Evolutionary conservation across 2,797 vertebrate genomes (phyloP).

Genomic region (Antrozous pallidus): DNA sequence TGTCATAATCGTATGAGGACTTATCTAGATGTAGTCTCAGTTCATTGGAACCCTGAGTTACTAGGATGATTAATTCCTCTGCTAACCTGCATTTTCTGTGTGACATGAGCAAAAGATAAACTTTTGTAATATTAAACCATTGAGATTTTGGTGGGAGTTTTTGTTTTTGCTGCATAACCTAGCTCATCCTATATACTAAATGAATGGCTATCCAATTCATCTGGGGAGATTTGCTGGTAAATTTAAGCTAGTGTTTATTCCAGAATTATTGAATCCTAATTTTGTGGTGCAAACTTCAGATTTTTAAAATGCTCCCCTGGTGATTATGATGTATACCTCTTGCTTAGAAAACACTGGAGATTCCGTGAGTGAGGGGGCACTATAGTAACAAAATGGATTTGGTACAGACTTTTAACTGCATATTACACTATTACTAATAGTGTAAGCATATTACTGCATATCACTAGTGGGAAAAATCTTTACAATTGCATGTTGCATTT

Average conservation of each 20-base stretch:
- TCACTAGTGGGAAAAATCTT: background rate
- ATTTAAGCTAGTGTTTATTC: background rate
- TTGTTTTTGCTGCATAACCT: background rate
- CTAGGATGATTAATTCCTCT: background rate
- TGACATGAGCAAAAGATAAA: background rate
- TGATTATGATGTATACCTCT: background rate
- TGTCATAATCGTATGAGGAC: background rate
- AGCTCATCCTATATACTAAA: background rate
- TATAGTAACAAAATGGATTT: background rate
- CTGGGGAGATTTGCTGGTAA: background rate
- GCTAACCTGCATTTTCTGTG: background rate
- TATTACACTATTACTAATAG: too few relatives aligned
- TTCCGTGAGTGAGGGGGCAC: background rate
- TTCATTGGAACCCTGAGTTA: background rate
- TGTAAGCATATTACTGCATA: too few relatives aligned
- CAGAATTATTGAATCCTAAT: background rate
- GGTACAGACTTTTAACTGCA: background rate
- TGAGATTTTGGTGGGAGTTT: background rate
- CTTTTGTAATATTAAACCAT: background rate
- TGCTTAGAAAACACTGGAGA: background rate
- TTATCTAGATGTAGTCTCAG: background rate
- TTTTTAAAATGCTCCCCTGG: background rate
- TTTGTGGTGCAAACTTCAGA: background rate
- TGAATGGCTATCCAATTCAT: background rate
- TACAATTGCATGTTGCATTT: background rate